Base-by-base conservation (phyloP, 2,888 invertebrate species). In the Adineta ricciae region DNA sequence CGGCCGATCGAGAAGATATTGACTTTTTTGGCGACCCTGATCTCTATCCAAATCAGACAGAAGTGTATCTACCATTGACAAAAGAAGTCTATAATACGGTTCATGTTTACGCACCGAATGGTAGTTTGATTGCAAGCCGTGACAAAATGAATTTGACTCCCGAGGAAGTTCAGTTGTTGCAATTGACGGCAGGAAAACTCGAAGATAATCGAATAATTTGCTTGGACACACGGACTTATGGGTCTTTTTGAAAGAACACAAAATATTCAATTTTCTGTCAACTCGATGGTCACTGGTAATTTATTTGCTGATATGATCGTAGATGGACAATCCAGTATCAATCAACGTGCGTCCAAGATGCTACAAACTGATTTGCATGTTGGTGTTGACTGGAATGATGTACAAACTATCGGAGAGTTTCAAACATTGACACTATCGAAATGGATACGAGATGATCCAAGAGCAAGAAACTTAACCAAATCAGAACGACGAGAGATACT, bases 41-140 rank as follows among this genome's bases (percentile, higher is more conserved):
- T 38, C 73, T 73, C 36, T 73, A 21, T 73, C 73, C 73, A 36
- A 73, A 73, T 38, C 73, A 73, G 36, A 73, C 38, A 38, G 73
- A 73, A 36, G 73, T 73, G 5, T 73, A 73, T 73, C 16, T 73
- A 73, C 73, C 73, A 73, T 73, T 73, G 24, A 73, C 73, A 73
- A 73, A 73, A 36, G 38, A 73, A 73, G 36, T 73, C 21, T 73
- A 73, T 38, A 73, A 73, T 73, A 73, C 73, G 9, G 73, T 19
- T 73, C 73, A 73, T 73, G 73, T 73, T 38, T 73, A 73, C 38
- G 36, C 73, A 73, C 73, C 73, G 0, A 73, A 73, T 73, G 73
- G 73, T 24, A 73, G 73, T 73, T 24, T 73, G 38, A 38, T 73
- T 73, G 73, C 73, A 7, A 73, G 73, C 38, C 73, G 73, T 73